Evolutionary conservation across 2,888 invertebrate species (phyloP), one percentile per base, ranked within the genome.

Genomic region (Phalera bucephala): DNA sequence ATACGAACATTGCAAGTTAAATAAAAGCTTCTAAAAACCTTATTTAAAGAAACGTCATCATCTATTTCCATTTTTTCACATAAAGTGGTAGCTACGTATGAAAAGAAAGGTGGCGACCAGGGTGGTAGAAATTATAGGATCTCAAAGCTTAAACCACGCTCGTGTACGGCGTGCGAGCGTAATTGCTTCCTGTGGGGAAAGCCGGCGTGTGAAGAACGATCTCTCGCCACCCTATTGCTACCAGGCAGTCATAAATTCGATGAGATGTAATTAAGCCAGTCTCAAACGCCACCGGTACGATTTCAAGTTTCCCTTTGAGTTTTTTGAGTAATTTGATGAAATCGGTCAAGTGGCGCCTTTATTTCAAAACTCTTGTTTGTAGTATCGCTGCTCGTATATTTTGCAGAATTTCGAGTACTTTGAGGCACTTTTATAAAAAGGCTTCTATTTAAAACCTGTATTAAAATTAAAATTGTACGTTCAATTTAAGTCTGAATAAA

Each of bases 161-260:
- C 49, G 57, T 61, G 50, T 65, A 62, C 66, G 51, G 44, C 45
- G 52, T 52, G 55, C 53, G 45, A 52, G 47, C 56, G 65, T 74
- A 13, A 75, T 76, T 76, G 64, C 69, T 73, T 75, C 80, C 82
- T 74, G 69, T 64, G 71, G 64, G 72, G 69, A 67, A 76, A 69
- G 64, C 56, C 64, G 67, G 64, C 70, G 73, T 72, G 74, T 77
- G 72, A 73, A 77, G 74, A 72, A 73, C 60, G 58, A 59, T 55
- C 64, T 63, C 56, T 61, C 51, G 41, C 44, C 56, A 56, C 68
- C 58, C 60, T 64, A 64, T 65, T 64, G 63, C 63, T 72, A 77
- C 72, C 62, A 72, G 71, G 75, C 57, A 51, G 51, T 52, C 52
- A 72, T 72, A 68, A 76, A 71, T 72, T 62, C 51, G 45, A 61